Evolutionary conservation across 2,888 invertebrate genomes (phyloP).

Genomic region (Xanthia icteritia): DNA sequence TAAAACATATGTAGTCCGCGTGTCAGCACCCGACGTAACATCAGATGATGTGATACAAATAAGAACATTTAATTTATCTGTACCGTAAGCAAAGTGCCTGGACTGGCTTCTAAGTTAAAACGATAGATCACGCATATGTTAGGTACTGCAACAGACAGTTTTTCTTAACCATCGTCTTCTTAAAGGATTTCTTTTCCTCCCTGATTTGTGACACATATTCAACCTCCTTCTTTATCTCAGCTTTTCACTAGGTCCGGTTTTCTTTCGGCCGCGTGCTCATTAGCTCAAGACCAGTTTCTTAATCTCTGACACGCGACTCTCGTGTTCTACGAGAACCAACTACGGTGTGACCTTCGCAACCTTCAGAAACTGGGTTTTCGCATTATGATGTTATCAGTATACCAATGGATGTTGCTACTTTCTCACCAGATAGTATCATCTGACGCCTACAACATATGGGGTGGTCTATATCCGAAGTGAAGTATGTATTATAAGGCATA

Average conservation of each 20-base stretch:
- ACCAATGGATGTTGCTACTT: slow-evolving; percentile 28
- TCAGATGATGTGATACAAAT: slow-evolving; percentile 9
- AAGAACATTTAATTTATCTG: slow-evolving; percentile 5
- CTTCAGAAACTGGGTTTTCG: slow-evolving; percentile 38
- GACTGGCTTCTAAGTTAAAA: background rate
- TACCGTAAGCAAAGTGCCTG: slow-evolving; percentile 11
- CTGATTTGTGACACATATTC: background rate
- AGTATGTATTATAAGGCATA: too few relatives aligned
- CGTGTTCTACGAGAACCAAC: slow-evolving; percentile 23
- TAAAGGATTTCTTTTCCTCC: background rate
- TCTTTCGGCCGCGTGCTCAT: slow-evolving; percentile 19
- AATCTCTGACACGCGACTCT: slow-evolving; percentile 8
- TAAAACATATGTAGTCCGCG: too few relatives aligned
- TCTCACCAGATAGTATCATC: slow-evolving; percentile 12
- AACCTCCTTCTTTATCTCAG: background rate
- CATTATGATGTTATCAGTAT: slow-evolving; percentile 46
- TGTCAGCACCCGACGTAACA: too few relatives aligned
- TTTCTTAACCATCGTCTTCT: too few relatives aligned
- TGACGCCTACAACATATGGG: background rate
- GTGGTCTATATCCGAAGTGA: slow-evolving; percentile 8
- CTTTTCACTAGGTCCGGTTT: slow-evolving; percentile 28
- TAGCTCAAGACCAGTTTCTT: slow-evolving; percentile 26
- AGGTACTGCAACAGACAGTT: too few relatives aligned
- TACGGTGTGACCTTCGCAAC: slow-evolving; percentile 43
- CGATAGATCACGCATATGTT: too few relatives aligned